Evolutionary conservation across 2,797 vertebrate species (phyloP).

Genomic region (Dicrostonyx torquatus): DNA sequence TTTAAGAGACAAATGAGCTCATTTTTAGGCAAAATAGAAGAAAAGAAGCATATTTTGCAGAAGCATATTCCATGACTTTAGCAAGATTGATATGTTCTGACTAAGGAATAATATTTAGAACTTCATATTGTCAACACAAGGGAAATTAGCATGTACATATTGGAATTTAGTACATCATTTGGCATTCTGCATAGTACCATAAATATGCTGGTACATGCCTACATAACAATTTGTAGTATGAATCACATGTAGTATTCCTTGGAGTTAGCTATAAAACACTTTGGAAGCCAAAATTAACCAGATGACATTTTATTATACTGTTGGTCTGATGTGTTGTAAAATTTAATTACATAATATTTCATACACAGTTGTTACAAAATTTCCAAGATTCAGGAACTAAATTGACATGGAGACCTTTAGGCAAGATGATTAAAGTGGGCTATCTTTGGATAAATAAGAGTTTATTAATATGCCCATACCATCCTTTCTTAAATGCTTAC

Average conservation of each 20-base stretch:
- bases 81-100: conserved; percentile 58
- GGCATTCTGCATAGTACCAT: conserved; percentile 71
- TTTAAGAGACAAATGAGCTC: conserved; percentile 35
- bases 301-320: conserved; percentile 78
- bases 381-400: conserved; percentile 9
- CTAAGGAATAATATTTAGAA: conserved; percentile 77
- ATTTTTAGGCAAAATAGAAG: conserved; percentile 18
- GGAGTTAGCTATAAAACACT: conserved; percentile 74
- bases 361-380: conserved; percentile 69
- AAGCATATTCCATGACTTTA: conserved; percentile 54
- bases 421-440: neutral
- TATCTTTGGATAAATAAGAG: conserved; percentile 32
- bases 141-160: conserved; percentile 76
- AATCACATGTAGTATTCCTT: conserved; percentile 72
- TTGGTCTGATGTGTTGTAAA: conserved; percentile 75
- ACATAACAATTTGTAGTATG: conserved; percentile 77
- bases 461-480: conserved; percentile 23
- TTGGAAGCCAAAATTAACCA: conserved; percentile 80
- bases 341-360: conserved; percentile 78
- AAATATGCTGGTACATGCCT: conserved; percentile 78
- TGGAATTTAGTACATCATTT: conserved; percentile 81
- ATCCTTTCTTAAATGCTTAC: conserved; percentile 62
- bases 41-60: conserved; percentile 28
- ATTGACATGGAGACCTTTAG: neutral
- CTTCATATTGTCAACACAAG: conserved; percentile 74